Percentiles rank a stretch among this genome's conserved stretches.
These are phyloP conservation scores for Orchesella flavescens DNA, from an alignment of 2,888 invertebrate species.

Conservation along the genomic window DNA sequence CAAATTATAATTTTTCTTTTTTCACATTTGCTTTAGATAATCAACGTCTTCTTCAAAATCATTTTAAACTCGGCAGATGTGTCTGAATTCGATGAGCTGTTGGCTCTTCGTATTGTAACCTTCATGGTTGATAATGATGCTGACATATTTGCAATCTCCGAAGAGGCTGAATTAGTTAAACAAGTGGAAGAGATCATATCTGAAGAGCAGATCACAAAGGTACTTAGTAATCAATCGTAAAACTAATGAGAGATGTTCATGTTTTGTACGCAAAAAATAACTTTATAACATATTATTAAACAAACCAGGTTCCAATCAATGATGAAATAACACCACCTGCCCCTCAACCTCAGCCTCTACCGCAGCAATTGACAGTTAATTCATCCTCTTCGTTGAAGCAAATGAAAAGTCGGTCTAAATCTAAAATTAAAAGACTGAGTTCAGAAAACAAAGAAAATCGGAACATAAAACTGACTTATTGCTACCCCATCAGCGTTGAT, in stretches of 20 bases:
- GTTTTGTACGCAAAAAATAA: too few species aligned
- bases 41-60: constrained; percentile 68
- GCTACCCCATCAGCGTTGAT: constrained; percentile 68
- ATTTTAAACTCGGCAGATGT: constrained; percentile 61
- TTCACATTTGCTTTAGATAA: constrained; percentile 52
- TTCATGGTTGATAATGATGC: constrained; percentile 70
- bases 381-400: constrained; percentile 33
- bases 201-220: constrained; percentile 68
- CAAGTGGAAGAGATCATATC: constrained; percentile 64
- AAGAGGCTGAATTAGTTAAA: constrained; percentile 56
- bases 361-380: not conserved
- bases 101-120: constrained; percentile 68
- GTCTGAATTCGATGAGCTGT: constrained; percentile 68
- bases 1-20: constrained; percentile 19
- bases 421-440: constrained; percentile 41
- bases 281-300: not conserved
- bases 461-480: constrained; percentile 63
- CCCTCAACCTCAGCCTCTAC: constrained; percentile 10
- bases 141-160: constrained; percentile 66
- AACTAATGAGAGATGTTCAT: not conserved
- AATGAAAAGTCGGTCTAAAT: constrained; percentile 54
- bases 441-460: constrained; percentile 47
- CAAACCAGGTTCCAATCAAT: constrained; percentile 28
- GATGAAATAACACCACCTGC: constrained; percentile 22
- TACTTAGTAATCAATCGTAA: constrained; percentile 29